Conservation (phyloP, 1,140 invertebrate genomes). For the Drosophila erecta region DNA sequence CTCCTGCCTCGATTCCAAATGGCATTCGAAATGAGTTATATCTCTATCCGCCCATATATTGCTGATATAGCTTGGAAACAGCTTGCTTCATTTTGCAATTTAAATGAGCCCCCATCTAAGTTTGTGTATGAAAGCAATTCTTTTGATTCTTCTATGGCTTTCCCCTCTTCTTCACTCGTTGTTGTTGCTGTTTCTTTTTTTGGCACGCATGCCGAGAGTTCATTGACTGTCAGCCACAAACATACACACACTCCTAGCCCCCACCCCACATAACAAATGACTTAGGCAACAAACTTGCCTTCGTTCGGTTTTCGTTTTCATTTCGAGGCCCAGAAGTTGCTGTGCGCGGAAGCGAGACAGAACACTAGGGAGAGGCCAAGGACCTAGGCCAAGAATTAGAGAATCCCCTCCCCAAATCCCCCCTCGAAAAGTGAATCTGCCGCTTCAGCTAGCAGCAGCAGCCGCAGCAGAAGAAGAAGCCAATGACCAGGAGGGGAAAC, state of each 20-base stretch:
- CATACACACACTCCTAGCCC: neutral
- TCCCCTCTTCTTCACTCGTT: conserved; percentile 11
- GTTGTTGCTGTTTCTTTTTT: conserved; percentile 33
- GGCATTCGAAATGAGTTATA: conserved; percentile 57
- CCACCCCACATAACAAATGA: conserved; percentile 68
- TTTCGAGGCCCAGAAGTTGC: conserved; percentile 41
- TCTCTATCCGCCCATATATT: conserved; percentile 9
- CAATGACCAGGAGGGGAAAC: conserved; percentile 57
- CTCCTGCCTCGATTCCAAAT: conserved; percentile 52
- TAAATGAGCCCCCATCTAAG: conserved; percentile 47
- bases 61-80: conserved; percentile 5
- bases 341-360: conserved; percentile 11
- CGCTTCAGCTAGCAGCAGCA: conserved; percentile 58
- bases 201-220: conserved; percentile 66
- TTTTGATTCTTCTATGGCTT: conserved; percentile 15
- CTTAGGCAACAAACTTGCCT: conserved; percentile 83
- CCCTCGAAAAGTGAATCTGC: conserved; percentile 81
- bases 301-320: conserved; percentile 79
- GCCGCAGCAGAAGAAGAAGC: conserved; percentile 30
- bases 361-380: conserved; percentile 16
- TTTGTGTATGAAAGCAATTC: conserved; percentile 30
- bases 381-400: conserved; percentile 58
- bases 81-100: conserved; percentile 56
- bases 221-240: conserved; percentile 54
- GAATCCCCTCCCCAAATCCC: conserved; percentile 24